These are phyloP conservation scores for Orycteropus afer DNA, from an alignment of 2,113 vertebrate species.

Conservation along the genomic window DNA sequence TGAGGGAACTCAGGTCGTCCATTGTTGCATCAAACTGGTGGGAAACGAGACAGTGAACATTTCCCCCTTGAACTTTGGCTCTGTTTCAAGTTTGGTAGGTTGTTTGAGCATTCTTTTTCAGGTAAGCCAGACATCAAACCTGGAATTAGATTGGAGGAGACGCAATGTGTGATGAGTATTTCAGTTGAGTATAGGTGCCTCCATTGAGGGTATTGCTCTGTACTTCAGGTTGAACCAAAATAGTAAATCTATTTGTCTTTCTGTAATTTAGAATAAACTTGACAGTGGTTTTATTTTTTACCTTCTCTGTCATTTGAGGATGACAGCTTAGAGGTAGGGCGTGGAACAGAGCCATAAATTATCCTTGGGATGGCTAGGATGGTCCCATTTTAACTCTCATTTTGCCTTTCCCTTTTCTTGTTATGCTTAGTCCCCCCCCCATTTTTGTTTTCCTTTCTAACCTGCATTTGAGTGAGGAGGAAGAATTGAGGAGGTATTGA, in stretches of 20 bases:
- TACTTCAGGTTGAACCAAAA: conserved; percentile 20
- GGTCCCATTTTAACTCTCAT: conserved; percentile 73
- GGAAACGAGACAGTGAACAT: background rate
- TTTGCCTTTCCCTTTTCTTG: conserved; percentile 34
- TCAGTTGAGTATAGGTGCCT: background rate
- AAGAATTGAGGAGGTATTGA: background rate
- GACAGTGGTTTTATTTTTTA: conserved; percentile 61
- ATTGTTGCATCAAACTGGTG: too few relatives aligned
- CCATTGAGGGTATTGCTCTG: background rate
- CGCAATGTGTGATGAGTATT: background rate
- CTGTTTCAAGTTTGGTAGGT: background rate
- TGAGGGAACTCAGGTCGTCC: background rate
- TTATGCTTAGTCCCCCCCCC: background rate
- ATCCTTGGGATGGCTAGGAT: conserved; percentile 4
- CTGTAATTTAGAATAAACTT: conserved; percentile 1
- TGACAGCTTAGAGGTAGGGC: conserved; percentile 53
- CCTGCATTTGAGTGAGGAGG: background rate
- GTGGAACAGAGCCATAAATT: conserved; percentile 67
- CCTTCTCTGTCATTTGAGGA: conserved; percentile 71
- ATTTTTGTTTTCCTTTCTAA: background rate
- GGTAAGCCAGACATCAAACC: background rate
- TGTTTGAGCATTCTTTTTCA: background rate
- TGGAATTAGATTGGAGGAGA: background rate
- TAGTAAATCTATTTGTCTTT: conserved; percentile 44
- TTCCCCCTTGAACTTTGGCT: background rate